Conservation (phyloP, 2,888 invertebrate species). For the Chymomyza fuscimana region DNA sequence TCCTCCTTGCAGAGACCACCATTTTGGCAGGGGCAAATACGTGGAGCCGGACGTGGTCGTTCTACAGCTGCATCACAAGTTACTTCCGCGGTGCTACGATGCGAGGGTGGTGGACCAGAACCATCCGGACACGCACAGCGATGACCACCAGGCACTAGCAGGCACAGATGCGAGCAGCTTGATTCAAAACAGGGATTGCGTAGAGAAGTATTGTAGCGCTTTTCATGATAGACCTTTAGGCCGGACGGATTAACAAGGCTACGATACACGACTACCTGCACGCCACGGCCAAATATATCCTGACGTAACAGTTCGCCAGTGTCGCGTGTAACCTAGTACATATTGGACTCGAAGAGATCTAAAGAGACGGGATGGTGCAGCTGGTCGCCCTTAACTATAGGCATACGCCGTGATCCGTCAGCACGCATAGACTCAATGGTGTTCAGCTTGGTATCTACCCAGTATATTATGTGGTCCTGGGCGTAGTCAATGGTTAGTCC, state of each 20-base stretch:
- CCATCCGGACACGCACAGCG: slow-evolving; percentile 95
- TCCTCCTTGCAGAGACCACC: slow-evolving; percentile 88
- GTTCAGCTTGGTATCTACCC: slow-evolving; percentile 96
- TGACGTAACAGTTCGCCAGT: slow-evolving; percentile 92
- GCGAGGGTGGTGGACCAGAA: slow-evolving; percentile 81
- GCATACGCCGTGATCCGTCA: slow-evolving; percentile 88
- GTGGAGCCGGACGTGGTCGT: slow-evolving; percentile 86
- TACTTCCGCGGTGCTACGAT: slow-evolving; percentile 84
- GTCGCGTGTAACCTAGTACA: slow-evolving; percentile 96
- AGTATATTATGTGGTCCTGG: slow-evolving; percentile 94
- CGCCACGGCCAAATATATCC: slow-evolving; percentile 98
- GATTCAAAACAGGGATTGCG: slow-evolving; percentile 85
- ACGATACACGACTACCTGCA: slow-evolving; percentile 89
- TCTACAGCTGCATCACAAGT: slow-evolving; percentile 92
- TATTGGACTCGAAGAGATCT: slow-evolving; percentile 95
- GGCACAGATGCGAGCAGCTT: slow-evolving; percentile 95
- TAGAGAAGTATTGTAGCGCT: slow-evolving; percentile 89
- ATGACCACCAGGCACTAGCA: slow-evolving; percentile 92
- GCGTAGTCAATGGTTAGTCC: slow-evolving; percentile 94
- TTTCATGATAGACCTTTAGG: slow-evolving; percentile 91
- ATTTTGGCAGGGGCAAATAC: slow-evolving; percentile 91
- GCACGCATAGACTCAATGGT: slow-evolving; percentile 91
- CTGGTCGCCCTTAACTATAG: slow-evolving; percentile 86
- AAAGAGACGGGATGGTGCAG: slow-evolving; percentile 90
- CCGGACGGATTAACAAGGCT: slow-evolving; percentile 92